These are phyloP conservation scores for Nettapus auritus DNA, from an alignment of 2,113 vertebrate genomes.

Conservation along the genomic window DNA sequence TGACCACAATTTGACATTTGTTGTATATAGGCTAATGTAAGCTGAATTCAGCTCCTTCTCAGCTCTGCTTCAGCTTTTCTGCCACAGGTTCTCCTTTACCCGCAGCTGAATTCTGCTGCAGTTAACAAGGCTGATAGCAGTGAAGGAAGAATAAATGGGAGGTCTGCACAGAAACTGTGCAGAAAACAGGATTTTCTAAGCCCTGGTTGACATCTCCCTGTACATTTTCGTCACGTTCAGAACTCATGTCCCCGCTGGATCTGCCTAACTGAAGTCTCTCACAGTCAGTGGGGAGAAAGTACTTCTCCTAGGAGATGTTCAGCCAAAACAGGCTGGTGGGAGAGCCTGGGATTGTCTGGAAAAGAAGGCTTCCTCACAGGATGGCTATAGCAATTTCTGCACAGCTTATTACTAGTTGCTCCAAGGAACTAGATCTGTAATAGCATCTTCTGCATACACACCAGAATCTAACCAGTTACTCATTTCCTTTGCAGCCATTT, in stretches of 20 bases:
- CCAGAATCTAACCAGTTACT: not conserved
- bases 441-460: not conserved
- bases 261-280: not conserved
- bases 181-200: not conserved
- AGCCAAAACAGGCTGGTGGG: not conserved
- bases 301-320: not conserved
- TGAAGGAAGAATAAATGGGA: not conserved
- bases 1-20: not conserved
- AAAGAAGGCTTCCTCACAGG: not conserved
- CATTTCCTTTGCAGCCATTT: slow-evolving; percentile 85
- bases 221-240: not conserved
- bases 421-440: not conserved
- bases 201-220: not conserved
- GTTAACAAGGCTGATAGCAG: not conserved
- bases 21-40: not conserved
- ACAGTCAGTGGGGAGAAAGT: rapidly evolving
- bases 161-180: not conserved
- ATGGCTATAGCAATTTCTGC: not conserved
- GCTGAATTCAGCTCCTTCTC: not conserved
- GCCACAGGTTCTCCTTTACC: not conserved
- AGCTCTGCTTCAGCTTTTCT: not conserved
- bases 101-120: not conserved
- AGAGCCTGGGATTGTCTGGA: not conserved
- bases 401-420: not conserved
- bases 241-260: not conserved